Conservation (phyloP, 2,888 invertebrate species). For the Celastrina argiolus region DNA sequence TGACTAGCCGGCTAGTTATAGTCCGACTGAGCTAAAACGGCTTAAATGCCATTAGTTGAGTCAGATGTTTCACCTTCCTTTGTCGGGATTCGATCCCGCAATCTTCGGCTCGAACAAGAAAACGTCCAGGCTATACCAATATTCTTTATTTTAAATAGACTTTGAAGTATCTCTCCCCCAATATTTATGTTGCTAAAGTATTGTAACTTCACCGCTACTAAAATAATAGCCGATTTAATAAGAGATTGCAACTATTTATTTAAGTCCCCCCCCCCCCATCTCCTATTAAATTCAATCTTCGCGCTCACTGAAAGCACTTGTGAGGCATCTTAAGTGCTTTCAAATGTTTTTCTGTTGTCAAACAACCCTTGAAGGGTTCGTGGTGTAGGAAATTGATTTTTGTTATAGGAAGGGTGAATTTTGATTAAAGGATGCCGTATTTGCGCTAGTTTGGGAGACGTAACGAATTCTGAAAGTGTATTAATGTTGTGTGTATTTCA, state of each 20-base stretch:
- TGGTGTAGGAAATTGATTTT: slow-evolving; percentile 18
- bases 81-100: too few species aligned
- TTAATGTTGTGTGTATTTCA: neutral
- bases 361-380: slow-evolving; percentile 32
- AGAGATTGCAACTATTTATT: neutral
- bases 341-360: slow-evolving; percentile 40
- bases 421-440: slow-evolving; percentile 18
- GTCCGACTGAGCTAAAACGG: too few species aligned
- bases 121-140: too few species aligned
- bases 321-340: slow-evolving; percentile 35
- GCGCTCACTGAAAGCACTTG: slow-evolving; percentile 41
- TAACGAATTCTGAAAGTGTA: neutral
- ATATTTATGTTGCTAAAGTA: neutral
- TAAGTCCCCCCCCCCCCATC: slow-evolving; percentile 31
- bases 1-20: too few species aligned
- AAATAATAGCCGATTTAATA: neutral
- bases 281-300: slow-evolving; percentile 53
- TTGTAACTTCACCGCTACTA: neutral
- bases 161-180: neutral
- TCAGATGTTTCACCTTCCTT: too few species aligned
- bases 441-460: neutral
- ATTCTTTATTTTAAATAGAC: neutral
- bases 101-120: too few species aligned
- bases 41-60: too few species aligned
- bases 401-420: slow-evolving; percentile 16